These are phyloP conservation scores for Planococcus citri DNA, from an alignment of 1,140 invertebrate genomes.

Conservation along the genomic window DNA sequence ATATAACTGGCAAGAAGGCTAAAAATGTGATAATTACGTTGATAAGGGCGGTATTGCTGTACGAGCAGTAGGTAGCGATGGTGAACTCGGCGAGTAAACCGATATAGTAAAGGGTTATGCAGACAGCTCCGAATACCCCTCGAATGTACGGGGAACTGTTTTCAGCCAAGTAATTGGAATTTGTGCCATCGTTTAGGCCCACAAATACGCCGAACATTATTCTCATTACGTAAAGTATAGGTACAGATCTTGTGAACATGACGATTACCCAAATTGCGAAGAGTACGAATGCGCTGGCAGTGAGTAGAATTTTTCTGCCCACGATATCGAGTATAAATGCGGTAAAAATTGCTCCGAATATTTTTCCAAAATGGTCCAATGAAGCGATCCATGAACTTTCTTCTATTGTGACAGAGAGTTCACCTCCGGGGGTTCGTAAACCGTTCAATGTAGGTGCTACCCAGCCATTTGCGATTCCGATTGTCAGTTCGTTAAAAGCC, in stretches of 20 bases:
- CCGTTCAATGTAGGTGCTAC: background rate
- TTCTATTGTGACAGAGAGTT: background rate
- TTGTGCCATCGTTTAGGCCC: conserved; percentile 58
- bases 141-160: conserved; percentile 38
- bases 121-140: conserved; percentile 48
- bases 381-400: conserved; percentile 4
- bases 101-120: conserved; percentile 63
- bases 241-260: background rate
- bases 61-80: conserved; percentile 57
- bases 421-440: background rate
- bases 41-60: conserved; percentile 48
- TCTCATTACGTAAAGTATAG: background rate
- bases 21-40: conserved; percentile 45
- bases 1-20: conserved; percentile 50
- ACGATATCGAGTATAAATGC: background rate
- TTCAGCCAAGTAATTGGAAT: conserved; percentile 75
- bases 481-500: background rate
- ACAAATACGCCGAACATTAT: conserved; percentile 45
- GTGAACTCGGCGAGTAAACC: conserved; percentile 64
- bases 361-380: background rate
- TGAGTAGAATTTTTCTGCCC: background rate
- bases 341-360: background rate
- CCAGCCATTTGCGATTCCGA: background rate
- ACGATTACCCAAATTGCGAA: background rate
- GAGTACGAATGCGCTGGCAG: background rate